Percentiles rank a stretch among this genome's conserved stretches.
Conservation (phyloP, 53 echinoderm and acorn worm species). For the Temnopleurus reevesii region DNA sequence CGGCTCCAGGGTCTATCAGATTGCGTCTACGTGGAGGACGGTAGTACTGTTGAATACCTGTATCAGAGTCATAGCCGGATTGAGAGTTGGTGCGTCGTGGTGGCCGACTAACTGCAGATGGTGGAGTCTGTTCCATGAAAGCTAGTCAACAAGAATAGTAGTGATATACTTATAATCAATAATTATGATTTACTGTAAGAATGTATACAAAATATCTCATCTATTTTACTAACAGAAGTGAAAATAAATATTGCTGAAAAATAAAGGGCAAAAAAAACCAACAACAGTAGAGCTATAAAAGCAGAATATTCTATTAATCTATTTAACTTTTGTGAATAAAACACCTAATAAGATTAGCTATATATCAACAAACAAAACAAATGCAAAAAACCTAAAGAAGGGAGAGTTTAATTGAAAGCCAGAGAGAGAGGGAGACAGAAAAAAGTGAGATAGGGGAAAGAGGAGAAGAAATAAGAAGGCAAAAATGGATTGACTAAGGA, state of each 20-base stretch:
- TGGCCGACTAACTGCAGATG: constrained; percentile 48
- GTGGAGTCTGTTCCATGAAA: constrained; percentile 48
- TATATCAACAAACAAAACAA: too few species aligned
- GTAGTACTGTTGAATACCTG: constrained; percentile 71
- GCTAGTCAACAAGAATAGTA: not conserved
- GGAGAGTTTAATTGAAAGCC: not conserved
- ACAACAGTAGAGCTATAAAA: too few species aligned
- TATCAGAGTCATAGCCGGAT: constrained; percentile 93
- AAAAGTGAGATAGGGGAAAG: not conserved
- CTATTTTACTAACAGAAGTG: too few species aligned
- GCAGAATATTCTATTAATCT: too few species aligned
- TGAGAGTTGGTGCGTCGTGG: constrained; percentile 68
- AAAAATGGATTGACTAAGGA: too few species aligned
- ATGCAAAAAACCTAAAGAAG: not conserved
- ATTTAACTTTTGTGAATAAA: too few species aligned
- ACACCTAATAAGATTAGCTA: too few species aligned
- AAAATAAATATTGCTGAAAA: too few species aligned
- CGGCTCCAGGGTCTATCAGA: constrained; percentile 56
- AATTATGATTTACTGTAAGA: too few species aligned
- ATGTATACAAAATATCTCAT: too few species aligned
- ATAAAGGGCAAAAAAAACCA: too few species aligned
- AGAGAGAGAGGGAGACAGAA: not conserved
- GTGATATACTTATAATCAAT: too few species aligned
- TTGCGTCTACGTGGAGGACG: constrained; percentile 46
- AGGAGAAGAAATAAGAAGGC: not conserved